Base-by-base conservation (phyloP, 2,797 vertebrate genomes). In the Hoplostethus mediterraneus region DNA sequence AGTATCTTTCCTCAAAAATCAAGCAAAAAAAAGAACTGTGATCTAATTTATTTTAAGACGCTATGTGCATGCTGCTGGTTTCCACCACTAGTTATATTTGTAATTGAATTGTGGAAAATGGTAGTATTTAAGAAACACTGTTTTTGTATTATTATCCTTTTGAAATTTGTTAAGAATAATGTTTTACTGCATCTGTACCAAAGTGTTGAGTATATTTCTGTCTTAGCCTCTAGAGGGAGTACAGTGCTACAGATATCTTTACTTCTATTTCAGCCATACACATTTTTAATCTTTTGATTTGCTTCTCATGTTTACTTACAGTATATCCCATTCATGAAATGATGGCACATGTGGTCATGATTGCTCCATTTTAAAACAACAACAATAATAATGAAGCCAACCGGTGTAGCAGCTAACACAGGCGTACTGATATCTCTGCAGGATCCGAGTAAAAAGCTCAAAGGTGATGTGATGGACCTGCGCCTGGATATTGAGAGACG, bases 401-500 rank as follows among this genome's bases (percentile, higher is more conserved):
- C 17, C 4, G 6, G 5, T 16, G 33, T 6, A 2, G 14, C 47
- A 14, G 21, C 65, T 82, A 55, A 86, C 48, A 2, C 21, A 33
- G 38, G 0, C 4, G 16, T 2, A 3, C 61, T 48, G 13, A 36
- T 74, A 5, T 93, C 57, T 87, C 80, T 17, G 67, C 95, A 99
- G 98, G 95, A 95, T 73, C 94, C 96, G 83, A 93, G 93, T 80
- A 94, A 94, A 90, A 98, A 97, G 93, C 97, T 96, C 84, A 98
- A 97, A 92, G 97, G 97, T 3, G 97, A 99, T 77, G 95, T 96
- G 73, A 96, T 97, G 94, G 97, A 99, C 93, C 96, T 99, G 60
- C 97, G 97, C 80, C 95, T 97, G 94, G 98, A 98, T 94, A 98
- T 98, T 92, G 97, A 98, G 88, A 96, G 96, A 77, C 97, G 97